Base-by-base conservation (phyloP, 2,113 vertebrate species). In the Origma solitaria region DNA sequence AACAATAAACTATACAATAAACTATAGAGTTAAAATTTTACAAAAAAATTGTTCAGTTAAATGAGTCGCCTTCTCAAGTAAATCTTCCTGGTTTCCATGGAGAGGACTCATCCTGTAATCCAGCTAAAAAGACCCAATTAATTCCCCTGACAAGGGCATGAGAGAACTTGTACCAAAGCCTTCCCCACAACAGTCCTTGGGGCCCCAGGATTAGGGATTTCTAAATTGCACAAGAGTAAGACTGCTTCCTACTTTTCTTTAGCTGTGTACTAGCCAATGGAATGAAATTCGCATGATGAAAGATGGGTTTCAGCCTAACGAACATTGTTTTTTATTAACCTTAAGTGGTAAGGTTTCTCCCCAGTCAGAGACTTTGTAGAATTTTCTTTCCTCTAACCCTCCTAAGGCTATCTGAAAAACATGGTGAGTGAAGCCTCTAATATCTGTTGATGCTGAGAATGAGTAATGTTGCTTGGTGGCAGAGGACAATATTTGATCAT, bases 41-140 rank as follows among this genome's bases (percentile, higher is more conserved):
- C 24, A 17, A 68, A 13, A 15, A 88, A 92, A 49, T 42, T 51
- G 8, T 79, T 56, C 58, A 31, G 28, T 54, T 66, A 60, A 73
- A 50, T 88, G 53, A 87, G 35, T 79, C 12, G 92, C n/a, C 31
- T 91, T 82, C 87, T 71, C 37, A 76, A 72, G 78, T 80, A 76
- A 80, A 56, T 69, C 50, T 85, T 87, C 28, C 40, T 42, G 7
- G 89, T 93, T 96, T 94, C 86, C 84, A 94, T 90, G 94, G 91
- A 87, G 61, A 95, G 45, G n/a, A 90, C 20, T 90, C 73, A 65
- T 82, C 62, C 66, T 50, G 40, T 96, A 91, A 92, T 68, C 69
- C 91, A 71, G 35, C 23, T 68, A 72, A 89, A 91, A 87, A 82
- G 47, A 69, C 57, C 30, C 37, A 87, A 69, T 80, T 85, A 97